phyloP scores from a whole-genome alignment of 2,888 invertebrate genomes.

The Fragum fragum region DNA sequence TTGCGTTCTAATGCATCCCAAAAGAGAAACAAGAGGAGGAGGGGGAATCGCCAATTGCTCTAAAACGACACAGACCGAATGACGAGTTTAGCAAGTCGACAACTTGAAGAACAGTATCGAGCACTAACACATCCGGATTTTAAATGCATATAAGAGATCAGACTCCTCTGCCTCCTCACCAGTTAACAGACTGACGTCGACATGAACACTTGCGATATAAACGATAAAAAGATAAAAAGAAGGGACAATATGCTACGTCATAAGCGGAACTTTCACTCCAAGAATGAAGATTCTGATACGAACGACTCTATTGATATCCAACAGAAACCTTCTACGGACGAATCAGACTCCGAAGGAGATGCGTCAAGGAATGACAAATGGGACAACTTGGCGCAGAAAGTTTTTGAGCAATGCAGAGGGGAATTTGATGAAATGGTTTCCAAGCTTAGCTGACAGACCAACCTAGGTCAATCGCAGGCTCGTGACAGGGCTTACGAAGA shows the following conservation, averaged over 20 bases:
- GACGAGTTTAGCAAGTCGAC: no score
- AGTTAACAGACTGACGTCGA: background rate
- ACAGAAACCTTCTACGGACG: background rate
- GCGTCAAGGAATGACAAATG: constrained; percentile 14
- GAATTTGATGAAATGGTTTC: constrained; percentile 21
- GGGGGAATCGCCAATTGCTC: no score
- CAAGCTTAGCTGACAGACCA: constrained; percentile 10
- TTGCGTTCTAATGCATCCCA: background rate
- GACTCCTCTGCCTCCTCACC: constrained; percentile 35
- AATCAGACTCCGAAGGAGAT: constrained; percentile 21
- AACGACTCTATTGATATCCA: background rate
- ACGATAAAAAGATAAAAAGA: constrained; percentile 9
- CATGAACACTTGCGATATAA: constrained; percentile 35
- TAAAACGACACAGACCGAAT: background rate
- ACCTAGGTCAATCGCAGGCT: constrained; percentile 1
- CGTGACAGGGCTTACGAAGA: no score
- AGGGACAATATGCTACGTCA: constrained; percentile 25
- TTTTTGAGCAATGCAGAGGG: constrained; percentile 28
- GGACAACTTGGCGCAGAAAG: constrained; percentile 20
- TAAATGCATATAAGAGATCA: no score
- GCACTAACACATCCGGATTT: no score
- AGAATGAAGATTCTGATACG: constrained; percentile 13
- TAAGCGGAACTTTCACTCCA: constrained; percentile 21
- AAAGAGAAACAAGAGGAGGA: background rate
- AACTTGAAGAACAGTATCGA: no score